Evolutionary conservation across 2,888 invertebrate genomes (phyloP), one percentile per base, ranked within the genome.

Genomic region (Coremacera marginata): DNA sequence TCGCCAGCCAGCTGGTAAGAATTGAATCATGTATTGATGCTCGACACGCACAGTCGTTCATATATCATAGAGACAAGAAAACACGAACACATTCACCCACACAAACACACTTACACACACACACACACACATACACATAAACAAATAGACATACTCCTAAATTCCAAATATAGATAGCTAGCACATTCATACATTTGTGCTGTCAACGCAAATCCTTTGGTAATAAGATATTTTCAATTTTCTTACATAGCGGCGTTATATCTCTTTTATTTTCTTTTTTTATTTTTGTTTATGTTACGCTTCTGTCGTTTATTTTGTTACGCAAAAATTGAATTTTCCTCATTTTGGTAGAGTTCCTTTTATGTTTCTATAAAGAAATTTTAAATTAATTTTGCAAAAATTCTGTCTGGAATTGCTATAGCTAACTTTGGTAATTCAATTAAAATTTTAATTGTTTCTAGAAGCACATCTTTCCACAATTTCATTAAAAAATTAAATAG

Each of bases 221-320:
- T 84, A 84, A 84, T 83, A 80, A 80, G 80, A 81, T 82, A 82
- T 84, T 84, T 84, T 83, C 84, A 84, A 84, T 84, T 84, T 84
- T 81, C 82, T 83, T 83, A 19, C 55, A 25, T 25, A 25, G 57
- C 27, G 25, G 14, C 19, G 4, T 9, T 3, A 11, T 22, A 19
- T 55, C 1, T n/a, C 16, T 60, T 3, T 60, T 60, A 4, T 60
- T 4, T 22, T 60, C 25, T 22, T 22, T 4, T 60, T 22, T 31
- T 16, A 27, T 63, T 31, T 4, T 31, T 63, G 63, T 31, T 34
- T n/a, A 0, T 4, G 11, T 63, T 60, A 1, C 27, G n/a, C 60
- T 62, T 31, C 3, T 63, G 55, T n/a, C 19, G 5, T 8, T 2
- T 19, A 19, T 19, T 55, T 19, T 19, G 16, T 8, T 55, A 55